Evolutionary conservation across 1,140 invertebrate species (phyloP).

Genomic region (Drosophila subobscura): DNA sequence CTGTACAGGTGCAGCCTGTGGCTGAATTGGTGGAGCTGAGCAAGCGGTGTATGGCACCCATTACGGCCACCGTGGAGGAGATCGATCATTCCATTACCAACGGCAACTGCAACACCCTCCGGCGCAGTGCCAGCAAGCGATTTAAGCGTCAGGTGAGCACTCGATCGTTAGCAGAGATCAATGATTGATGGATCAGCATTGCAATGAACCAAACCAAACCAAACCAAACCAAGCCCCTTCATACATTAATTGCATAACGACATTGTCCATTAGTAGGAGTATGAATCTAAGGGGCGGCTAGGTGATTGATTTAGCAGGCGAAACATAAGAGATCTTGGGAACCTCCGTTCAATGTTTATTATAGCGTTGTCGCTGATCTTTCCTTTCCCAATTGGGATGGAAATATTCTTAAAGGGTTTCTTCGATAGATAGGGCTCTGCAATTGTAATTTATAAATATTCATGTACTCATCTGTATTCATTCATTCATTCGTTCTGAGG

Average conservation of each 20-base stretch:
- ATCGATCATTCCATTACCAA: slow-evolving; percentile 76
- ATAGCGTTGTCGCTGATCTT: background rate
- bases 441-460: no score
- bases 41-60: slow-evolving; percentile 86
- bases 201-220: slow-evolving; percentile 11
- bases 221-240: slow-evolving; percentile 7
- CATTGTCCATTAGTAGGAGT: slow-evolving; percentile 35
- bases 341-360: slow-evolving; percentile 5
- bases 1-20: slow-evolving; percentile 89
- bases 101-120: slow-evolving; percentile 88
- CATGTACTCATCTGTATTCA: no score
- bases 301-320: slow-evolving; percentile 33
- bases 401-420: background rate
- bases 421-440: no score
- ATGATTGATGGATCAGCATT: slow-evolving; percentile 54
- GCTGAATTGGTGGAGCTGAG: slow-evolving; percentile 94
- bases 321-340: slow-evolving; percentile 5
- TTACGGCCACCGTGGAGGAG: slow-evolving; percentile 67
- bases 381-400: background rate
- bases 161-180: slow-evolving; percentile 12
- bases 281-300: slow-evolving; percentile 5
- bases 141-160: slow-evolving; percentile 87
- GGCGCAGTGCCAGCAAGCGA: slow-evolving; percentile 90
- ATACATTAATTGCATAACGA: slow-evolving; percentile 31
- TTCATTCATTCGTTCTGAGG: no score